Percentiles rank a stretch among this genome's conserved stretches.
Evolutionary conservation across 1,140 invertebrate genomes (phyloP).

Genomic region (Drosophila triauraria): DNA sequence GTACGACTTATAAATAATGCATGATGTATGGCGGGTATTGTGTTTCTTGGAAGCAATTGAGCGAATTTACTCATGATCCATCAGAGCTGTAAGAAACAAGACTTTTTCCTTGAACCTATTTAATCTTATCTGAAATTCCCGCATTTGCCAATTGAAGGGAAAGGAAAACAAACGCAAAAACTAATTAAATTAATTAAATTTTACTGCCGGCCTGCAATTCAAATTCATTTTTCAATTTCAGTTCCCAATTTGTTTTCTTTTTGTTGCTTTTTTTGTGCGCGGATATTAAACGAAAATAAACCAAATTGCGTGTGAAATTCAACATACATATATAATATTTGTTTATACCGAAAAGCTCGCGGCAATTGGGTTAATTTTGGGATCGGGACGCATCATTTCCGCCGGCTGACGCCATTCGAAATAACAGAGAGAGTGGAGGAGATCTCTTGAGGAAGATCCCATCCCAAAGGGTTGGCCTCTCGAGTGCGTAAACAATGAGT

Average conservation of each 20-base stretch:
- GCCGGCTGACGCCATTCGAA: constrained; percentile 71
- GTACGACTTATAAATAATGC: constrained; percentile 20
- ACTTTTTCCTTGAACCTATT: constrained; percentile 6
- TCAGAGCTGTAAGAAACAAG: constrained; percentile 3
- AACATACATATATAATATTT: constrained; percentile 42
- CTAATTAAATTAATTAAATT: constrained; percentile 61
- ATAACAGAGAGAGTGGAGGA: constrained; percentile 31
- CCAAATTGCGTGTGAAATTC: constrained; percentile 74
- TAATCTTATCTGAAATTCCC: constrained; percentile 42
- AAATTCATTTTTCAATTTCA: constrained; percentile 52
- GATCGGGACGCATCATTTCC: constrained; percentile 75
- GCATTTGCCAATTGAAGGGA: constrained; percentile 48
- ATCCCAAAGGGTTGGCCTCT: constrained; percentile 22
- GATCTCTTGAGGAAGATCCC: constrained; percentile 9
- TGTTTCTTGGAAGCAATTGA: constrained; percentile 11
- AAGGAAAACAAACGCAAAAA: constrained; percentile 35
- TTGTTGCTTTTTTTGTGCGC: constrained; percentile 1
- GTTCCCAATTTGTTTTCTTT: constrained; percentile 10
- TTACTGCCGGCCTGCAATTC: constrained; percentile 22
- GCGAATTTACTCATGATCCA: constrained; percentile 22
- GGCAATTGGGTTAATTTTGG: constrained; percentile 48
- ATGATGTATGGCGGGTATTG: constrained; percentile 10
- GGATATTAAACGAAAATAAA: constrained; percentile 61
- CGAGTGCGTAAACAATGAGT: constrained; percentile 37
- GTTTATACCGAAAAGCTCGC: constrained; percentile 63